Evolutionary conservation across 30 jellyfish, hydroid and myxozoan species (phyloP).

Genomic region (Turritopsis dohrnii): DNA sequence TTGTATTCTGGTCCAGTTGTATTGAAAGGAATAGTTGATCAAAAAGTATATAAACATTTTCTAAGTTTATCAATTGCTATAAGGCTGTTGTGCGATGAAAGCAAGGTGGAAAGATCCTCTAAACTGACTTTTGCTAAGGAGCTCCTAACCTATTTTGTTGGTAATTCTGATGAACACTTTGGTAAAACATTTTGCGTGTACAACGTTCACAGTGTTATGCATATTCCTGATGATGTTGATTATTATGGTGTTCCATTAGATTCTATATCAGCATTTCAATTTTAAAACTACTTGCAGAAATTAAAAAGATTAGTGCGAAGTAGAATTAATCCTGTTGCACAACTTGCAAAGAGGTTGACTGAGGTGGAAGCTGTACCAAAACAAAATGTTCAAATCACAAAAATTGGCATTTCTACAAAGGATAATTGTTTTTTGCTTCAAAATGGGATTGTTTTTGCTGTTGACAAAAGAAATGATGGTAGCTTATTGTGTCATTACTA

Average conservation of each 20-base stretch:
- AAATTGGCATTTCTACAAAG: not conserved
- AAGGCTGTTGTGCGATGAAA: conserved; percentile 30
- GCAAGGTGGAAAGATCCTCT: conserved; percentile 7
- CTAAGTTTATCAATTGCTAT: conserved; percentile 30
- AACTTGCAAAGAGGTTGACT: conserved; percentile 8
- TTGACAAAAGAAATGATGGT: not conserved
- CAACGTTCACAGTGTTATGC: conserved; percentile 42
- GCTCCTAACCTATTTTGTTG: conserved; percentile 35
- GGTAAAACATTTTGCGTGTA: no score
- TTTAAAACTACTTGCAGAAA: conserved; percentile 23
- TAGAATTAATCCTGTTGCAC: conserved; percentile 1
- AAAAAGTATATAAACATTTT: conserved; percentile 32
- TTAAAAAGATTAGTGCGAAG: conserved; percentile 1
- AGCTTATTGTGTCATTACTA: not conserved
- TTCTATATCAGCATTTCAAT: conserved; percentile 23
- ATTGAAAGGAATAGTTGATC: conserved; percentile 21
- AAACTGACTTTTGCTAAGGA: conserved; percentile 37
- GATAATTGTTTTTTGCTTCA: not conserved
- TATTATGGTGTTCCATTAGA: conserved; percentile 26
- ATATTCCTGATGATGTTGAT: conserved; percentile 36
- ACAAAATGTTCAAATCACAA: not conserved
- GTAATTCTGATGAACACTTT: conserved; percentile 9
- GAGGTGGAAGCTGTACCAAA: not conserved
- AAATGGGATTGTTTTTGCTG: not conserved
- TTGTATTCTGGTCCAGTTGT: conserved; percentile 49